Percentiles rank a stretch among this genome's conserved stretches.
These are phyloP conservation scores for Lytechinus pictus DNA, from an alignment of 35 echinoderm and acorn worm species.

Conservation along the genomic window DNA sequence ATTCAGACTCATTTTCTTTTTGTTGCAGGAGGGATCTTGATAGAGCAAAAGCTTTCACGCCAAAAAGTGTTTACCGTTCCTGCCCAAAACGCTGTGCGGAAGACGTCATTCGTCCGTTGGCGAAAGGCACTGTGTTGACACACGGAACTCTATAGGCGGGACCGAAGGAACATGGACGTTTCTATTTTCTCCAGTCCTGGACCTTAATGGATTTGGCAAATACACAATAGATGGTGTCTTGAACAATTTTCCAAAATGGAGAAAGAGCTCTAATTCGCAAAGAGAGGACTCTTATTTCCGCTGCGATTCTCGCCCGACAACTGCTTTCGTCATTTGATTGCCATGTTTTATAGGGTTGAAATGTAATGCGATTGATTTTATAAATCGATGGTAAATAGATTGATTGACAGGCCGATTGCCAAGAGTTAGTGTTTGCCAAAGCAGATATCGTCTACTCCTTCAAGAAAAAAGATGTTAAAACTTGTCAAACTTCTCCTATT, in stretches of 20 bases:
- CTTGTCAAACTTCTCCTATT: not conserved
- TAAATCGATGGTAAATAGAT: not conserved
- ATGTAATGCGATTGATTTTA: not conserved
- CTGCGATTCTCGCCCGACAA: not conserved
- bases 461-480: not conserved
- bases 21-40: not conserved
- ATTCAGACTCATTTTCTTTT: not conserved
- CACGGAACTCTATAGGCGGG: constrained; percentile 8
- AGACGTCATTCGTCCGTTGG: constrained; percentile 16
- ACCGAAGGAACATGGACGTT: not conserved
- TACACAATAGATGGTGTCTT: not conserved
- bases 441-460: not conserved
- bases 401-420: not conserved
- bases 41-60: not conserved
- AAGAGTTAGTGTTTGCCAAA: not conserved
- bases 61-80: constrained; percentile 16
- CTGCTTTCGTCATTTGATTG: not conserved
- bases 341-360: not conserved
- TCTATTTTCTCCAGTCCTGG: not conserved
- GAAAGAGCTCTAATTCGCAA: not conserved
- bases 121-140: not conserved
- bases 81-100: not conserved
- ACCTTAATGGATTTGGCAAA: constrained; percentile 4
- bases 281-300: not conserved
- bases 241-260: not conserved